These are phyloP conservation scores for Hemiscyllium ocellatum DNA, from an alignment of 2,113 vertebrate genomes.

Conservation along the genomic window DNA sequence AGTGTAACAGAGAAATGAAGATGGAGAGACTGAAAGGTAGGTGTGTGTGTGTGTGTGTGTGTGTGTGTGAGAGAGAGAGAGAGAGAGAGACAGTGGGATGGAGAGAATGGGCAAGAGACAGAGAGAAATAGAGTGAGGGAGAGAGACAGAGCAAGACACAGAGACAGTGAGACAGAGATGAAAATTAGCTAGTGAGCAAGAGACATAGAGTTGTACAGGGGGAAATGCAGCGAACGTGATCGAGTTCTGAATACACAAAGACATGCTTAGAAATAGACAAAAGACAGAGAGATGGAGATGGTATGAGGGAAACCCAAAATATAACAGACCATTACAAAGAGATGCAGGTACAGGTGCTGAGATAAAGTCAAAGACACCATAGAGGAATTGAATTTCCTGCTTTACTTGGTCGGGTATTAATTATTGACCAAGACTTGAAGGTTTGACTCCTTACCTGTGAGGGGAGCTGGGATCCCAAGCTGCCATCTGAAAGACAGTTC, in stretches of 20 bases:
- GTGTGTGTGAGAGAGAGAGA: no score
- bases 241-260: neutral
- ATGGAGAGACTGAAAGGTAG: no score
- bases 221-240: neutral
- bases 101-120: no score
- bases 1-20: neutral
- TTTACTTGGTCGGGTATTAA: neutral
- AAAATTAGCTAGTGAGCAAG: no score
- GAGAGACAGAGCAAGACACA: neutral
- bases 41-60: no score
- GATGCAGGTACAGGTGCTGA: neutral
- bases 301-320: neutral
- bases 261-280: neutral
- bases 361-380: neutral
- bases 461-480: no score
- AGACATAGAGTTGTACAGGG: neutral
- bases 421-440: neutral
- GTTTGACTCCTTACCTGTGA: no score
- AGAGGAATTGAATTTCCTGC: neutral
- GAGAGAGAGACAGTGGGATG: no score
- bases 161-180: no score
- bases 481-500: no score
- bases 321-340: neutral
- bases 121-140: no score
- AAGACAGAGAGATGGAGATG: neutral